Percentiles rank a stretch among this genome's conserved stretches.
Conservation (phyloP, 2,888 invertebrate species). For the Mayetiola destructor region DNA sequence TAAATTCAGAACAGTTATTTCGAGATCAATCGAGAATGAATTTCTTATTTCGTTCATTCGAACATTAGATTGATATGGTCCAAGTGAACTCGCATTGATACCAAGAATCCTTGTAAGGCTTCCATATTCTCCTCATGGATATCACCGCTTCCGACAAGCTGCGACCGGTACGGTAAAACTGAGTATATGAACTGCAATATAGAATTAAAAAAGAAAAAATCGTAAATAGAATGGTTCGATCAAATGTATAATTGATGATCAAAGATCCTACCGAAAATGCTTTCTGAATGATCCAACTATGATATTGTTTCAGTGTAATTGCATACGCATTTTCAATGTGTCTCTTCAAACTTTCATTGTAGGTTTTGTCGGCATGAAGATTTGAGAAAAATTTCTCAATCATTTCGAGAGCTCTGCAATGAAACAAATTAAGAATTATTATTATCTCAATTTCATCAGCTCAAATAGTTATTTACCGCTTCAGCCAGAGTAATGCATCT, state of each 20-base stretch:
- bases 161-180: slow-evolving; percentile 46
- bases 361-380: slow-evolving; percentile 28
- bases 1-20: background rate
- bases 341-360: slow-evolving; percentile 42
- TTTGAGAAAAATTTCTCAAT: slow-evolving; percentile 33
- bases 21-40: background rate
- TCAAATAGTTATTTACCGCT: slow-evolving; percentile 39
- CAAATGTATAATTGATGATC: background rate
- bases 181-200: slow-evolving; percentile 46
- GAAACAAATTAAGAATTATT: background rate
- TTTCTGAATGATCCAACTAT: slow-evolving; percentile 62
- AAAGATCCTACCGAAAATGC: slow-evolving; percentile 48
- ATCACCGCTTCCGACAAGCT: slow-evolving; percentile 38
- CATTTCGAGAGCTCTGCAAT: slow-evolving; percentile 28
- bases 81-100: slow-evolving; percentile 43
- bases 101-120: slow-evolving; percentile 36
- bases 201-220: background rate
- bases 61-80: slow-evolving; percentile 37
- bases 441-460: too few species aligned
- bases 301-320: slow-evolving; percentile 54
- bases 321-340: slow-evolving; percentile 53
- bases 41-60: background rate
- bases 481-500: slow-evolving; percentile 59
- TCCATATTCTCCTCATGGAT: slow-evolving; percentile 33
- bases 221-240: background rate